Conservation (phyloP, 2,797 vertebrate genomes). For the Triplophysa bombifrons region DNA sequence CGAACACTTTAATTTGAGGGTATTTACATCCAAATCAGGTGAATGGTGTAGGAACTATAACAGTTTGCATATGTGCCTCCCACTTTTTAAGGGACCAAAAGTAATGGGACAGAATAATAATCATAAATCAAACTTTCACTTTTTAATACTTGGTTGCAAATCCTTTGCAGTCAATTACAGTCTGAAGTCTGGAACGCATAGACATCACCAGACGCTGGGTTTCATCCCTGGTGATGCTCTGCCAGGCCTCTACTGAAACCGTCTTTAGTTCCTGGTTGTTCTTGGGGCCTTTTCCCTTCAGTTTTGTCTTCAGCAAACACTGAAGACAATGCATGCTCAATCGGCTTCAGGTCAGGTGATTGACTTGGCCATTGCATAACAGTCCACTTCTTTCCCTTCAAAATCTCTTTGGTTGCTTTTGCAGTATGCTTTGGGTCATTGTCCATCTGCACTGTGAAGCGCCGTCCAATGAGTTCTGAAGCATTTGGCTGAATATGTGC, state of each 20-base stretch:
- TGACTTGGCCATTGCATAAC: not conserved
- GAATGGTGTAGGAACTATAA: no score
- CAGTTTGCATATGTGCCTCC: no score
- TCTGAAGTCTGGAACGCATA: constrained; percentile 1
- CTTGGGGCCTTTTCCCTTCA: not conserved
- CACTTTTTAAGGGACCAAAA: no score
- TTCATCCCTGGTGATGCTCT: not conserved
- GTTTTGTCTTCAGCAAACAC: not conserved
- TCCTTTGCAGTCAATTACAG: constrained; percentile 40
- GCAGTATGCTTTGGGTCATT: constrained; percentile 50
- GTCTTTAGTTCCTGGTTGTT: constrained; percentile 7
- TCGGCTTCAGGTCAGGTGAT: no score
- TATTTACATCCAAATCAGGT: no score
- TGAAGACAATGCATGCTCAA: no score
- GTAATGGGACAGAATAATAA: no score
- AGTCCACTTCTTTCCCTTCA: no score
- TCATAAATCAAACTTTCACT: constrained; percentile 27
- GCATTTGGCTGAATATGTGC: no score
- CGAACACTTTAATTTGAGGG: no score
- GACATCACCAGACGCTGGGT: not conserved
- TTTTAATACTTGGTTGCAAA: constrained; percentile 42
- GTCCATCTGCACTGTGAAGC: constrained; percentile 59
- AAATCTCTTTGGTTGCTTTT: constrained; percentile 30
- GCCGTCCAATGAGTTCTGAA: not conserved
- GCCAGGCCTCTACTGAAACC: not conserved